Evolutionary conservation across 2,113 vertebrate genomes (phyloP).

Genomic region (Herpetotheres cachinnans): DNA sequence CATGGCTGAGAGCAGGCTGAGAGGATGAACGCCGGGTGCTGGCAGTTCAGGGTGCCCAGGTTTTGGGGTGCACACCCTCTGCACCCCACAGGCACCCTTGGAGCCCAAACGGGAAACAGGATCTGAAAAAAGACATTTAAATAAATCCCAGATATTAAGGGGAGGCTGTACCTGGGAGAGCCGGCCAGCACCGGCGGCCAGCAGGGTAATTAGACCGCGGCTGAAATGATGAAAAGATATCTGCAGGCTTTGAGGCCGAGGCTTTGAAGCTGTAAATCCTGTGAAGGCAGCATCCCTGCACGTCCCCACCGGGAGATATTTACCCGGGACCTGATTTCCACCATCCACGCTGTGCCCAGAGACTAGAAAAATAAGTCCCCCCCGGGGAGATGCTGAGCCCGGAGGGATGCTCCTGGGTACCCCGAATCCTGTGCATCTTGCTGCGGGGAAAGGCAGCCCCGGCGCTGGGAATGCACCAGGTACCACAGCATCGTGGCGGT

Average conservation of each 20-base stretch:
- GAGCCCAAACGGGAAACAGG: neutral
- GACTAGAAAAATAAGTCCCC: neutral
- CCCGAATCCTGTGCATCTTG: neutral
- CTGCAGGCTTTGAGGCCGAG: constrained; percentile 66
- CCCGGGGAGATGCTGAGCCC: neutral
- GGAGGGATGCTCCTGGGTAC: neutral
- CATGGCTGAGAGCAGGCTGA: neutral
- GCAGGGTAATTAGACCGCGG: constrained; percentile 56
- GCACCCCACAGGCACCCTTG: neutral
- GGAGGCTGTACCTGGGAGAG: constrained; percentile 53
- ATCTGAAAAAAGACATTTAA: neutral
- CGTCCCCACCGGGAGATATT: constrained; percentile 24
- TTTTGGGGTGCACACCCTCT: neutral
- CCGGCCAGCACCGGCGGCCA: constrained; percentile 8
- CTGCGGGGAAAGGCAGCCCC: neutral
- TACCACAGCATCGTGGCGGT: fast-evolving
- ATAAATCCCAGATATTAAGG: constrained; percentile 52
- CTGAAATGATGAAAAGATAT: constrained; percentile 69
- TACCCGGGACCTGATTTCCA: constrained; percentile 15
- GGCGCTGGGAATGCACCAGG: fast-evolving
- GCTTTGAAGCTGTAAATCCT: constrained; percentile 67
- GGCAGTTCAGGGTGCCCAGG: fast-evolving
- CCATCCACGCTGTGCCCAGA: neutral
- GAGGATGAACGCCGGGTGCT: neutral
- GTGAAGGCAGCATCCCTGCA: constrained; percentile 36